phyloP scores from a whole-genome alignment of 2,113 vertebrate species.

The Rhombomys opimus region DNA sequence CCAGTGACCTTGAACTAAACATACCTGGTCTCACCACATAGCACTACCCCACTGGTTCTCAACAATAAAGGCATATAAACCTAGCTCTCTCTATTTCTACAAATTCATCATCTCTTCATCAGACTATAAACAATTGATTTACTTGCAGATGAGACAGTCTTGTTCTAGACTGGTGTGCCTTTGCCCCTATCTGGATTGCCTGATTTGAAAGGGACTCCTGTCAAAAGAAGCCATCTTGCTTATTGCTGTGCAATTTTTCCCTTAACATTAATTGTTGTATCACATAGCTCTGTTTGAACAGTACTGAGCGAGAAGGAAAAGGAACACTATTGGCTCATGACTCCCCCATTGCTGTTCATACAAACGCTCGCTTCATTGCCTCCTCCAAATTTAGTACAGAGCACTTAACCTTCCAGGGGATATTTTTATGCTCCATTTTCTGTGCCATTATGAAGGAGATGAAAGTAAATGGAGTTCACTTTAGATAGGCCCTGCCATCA shows the following conservation, averaged over 20 bases:
- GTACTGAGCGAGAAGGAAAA: neutral
- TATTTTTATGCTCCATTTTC: slow-evolving; percentile 88
- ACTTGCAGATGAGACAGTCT: neutral
- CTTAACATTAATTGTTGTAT: slow-evolving; percentile 77
- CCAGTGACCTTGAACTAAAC: neutral
- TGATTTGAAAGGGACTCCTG: slow-evolving; percentile 22
- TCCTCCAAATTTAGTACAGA: slow-evolving; percentile 67
- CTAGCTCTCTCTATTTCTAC: accelerated
- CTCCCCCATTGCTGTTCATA: neutral
- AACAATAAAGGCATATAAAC: neutral
- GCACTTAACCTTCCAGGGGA: slow-evolving; percentile 87
- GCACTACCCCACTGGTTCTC: accelerated
- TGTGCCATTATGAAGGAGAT: slow-evolving; percentile 84
- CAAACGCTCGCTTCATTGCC: slow-evolving; percentile 70
- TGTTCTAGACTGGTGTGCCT: neutral
- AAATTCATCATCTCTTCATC: neutral
- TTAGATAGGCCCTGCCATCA: slow-evolving; percentile 69
- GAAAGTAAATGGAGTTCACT: slow-evolving; percentile 82
- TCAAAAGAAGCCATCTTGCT: slow-evolving; percentile 69
- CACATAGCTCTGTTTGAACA: slow-evolving; percentile 73
- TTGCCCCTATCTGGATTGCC: slow-evolving; percentile 26
- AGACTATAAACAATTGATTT: neutral
- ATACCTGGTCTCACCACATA: neutral
- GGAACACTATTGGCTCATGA: neutral
- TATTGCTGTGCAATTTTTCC: slow-evolving; percentile 35